A percentile compares a stretch with the other conserved stretches of the same genome.
These are phyloP conservation scores for Sceliomorpha sp. DNA, from an alignment of 2,888 invertebrate species.

Conservation along the genomic window DNA sequence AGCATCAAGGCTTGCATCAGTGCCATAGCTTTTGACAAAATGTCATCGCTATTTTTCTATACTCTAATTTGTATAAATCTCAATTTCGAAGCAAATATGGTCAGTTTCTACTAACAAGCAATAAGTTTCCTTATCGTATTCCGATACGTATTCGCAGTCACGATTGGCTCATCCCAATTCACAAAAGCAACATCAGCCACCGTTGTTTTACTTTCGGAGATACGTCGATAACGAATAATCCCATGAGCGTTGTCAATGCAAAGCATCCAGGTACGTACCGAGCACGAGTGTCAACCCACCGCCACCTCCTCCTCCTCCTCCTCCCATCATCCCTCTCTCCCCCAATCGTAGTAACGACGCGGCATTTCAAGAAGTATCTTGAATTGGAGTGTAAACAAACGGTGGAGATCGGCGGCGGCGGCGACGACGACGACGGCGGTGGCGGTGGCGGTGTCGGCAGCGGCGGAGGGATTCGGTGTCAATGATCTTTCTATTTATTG, in stretches of 20 bases:
- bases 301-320: slow-evolving; percentile 1
- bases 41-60: too few relatives aligned
- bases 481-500: slow-evolving; percentile 72
- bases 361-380: slow-evolving; percentile 35
- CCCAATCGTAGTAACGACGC: slow-evolving; percentile 4
- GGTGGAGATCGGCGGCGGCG: slow-evolving; percentile 13
- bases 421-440: too few relatives aligned
- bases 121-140: too few relatives aligned
- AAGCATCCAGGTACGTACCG: slow-evolving; percentile 5
- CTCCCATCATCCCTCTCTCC: neutral
- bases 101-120: too few relatives aligned
- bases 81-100: too few relatives aligned
- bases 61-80: too few relatives aligned
- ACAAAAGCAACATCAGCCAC: too few relatives aligned
- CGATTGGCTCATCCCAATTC: too few relatives aligned
- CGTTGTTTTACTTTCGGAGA: slow-evolving; percentile 33
- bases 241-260: slow-evolving; percentile 18
- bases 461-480: slow-evolving; percentile 66
- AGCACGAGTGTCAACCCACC: slow-evolving; percentile 11
- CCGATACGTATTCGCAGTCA: too few relatives aligned
- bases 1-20: too few relatives aligned
- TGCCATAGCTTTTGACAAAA: too few relatives aligned
- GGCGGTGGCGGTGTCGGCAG: slow-evolving; percentile 7
- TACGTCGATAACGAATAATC: slow-evolving; percentile 22
- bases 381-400: slow-evolving; percentile 55